Conservation (phyloP, 2,113 vertebrate genomes). For the Anas platyrhynchos region DNA sequence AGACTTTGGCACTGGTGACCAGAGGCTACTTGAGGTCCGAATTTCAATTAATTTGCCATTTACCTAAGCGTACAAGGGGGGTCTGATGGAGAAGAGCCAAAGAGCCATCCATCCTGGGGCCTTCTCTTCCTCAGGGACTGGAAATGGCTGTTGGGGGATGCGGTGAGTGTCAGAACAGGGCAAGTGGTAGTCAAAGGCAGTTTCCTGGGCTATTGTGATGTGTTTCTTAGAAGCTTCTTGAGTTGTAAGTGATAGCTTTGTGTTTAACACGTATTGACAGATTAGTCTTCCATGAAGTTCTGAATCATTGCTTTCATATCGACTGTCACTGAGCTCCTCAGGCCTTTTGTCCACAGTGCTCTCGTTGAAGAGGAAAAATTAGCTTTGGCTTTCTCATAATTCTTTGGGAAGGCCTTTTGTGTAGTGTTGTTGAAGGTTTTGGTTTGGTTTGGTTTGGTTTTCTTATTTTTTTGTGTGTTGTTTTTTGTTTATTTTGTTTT, state of each 20-base stretch:
- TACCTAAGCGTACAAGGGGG: not conserved
- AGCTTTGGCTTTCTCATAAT: not conserved
- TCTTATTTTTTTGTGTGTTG: not conserved
- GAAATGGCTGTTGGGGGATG: not conserved
- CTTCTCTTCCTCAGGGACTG: not conserved
- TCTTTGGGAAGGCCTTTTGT: not conserved
- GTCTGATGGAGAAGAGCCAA: not conserved
- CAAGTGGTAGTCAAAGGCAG: not conserved
- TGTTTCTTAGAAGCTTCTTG: not conserved
- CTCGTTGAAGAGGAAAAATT: not conserved
- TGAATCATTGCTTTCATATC: not conserved
- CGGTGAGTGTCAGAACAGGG: not conserved
- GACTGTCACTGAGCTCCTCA: not conserved
- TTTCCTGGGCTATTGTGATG: not conserved
- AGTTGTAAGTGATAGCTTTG: conserved; percentile 4
- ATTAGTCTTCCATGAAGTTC: conserved; percentile 30
- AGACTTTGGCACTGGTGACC: not conserved
- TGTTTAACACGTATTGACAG: conserved; percentile 43
- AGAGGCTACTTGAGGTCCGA: not conserved
- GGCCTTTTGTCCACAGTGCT: not conserved
- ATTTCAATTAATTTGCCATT: not conserved
- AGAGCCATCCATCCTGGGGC: not conserved
- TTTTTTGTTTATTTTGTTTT: not conserved
- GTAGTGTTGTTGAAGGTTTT: not conserved
- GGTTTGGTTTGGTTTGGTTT: not conserved